phyloP scores from a whole-genome alignment of 1,140 invertebrate genomes.

The Panonychus citri region DNA sequence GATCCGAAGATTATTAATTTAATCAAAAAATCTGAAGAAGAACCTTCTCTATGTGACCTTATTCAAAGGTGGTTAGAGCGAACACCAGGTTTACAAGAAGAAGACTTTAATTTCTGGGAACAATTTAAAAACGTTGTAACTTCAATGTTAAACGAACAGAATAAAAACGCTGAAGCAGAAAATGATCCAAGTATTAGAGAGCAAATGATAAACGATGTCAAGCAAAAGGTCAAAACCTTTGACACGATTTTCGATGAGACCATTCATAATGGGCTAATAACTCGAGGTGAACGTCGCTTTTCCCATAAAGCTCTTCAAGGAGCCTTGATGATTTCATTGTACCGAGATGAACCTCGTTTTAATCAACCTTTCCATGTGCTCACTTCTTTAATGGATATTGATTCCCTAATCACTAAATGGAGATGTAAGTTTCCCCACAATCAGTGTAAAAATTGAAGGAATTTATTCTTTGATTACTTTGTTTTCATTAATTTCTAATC shows the following conservation, averaged over 20 bases:
- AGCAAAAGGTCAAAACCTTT: constrained; percentile 40
- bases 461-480: neutral
- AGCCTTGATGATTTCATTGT: constrained; percentile 89
- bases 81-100: constrained; percentile 60
- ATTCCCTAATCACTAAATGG: constrained; percentile 97
- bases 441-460: too few species aligned
- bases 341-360: constrained; percentile 83
- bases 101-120: constrained; percentile 78
- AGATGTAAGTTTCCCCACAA: constrained; percentile 77
- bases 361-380: constrained; percentile 88
- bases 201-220: constrained; percentile 2
- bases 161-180: constrained; percentile 27
- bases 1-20: constrained; percentile 42
- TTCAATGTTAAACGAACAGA: constrained; percentile 41
- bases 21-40: constrained; percentile 49
- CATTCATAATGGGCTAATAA: constrained; percentile 5
- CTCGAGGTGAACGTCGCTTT: constrained; percentile 52
- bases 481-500: neutral
- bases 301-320: constrained; percentile 75
- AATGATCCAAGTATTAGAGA: constrained; percentile 9
- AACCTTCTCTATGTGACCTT: constrained; percentile 56
- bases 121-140: constrained; percentile 59
- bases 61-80: constrained; percentile 75
- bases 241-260: constrained; percentile 59
- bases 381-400: constrained; percentile 84